Base-by-base conservation (phyloP, 2,888 invertebrate species). In the Lasioglossum zephyrum region DNA sequence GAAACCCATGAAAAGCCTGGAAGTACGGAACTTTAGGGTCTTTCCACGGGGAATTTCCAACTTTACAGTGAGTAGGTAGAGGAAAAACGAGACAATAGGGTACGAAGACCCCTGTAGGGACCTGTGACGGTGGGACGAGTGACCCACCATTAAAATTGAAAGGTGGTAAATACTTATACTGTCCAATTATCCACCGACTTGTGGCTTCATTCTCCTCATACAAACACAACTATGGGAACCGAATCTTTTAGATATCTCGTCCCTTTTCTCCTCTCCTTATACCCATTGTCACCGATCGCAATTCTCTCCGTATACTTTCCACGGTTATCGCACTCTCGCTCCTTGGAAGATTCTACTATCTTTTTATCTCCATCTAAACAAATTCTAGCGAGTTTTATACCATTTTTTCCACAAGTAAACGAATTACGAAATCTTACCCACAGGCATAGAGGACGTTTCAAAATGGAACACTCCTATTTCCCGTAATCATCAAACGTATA, bases 101-200 rank as follows among this genome's bases (percentile, higher is more conserved):
- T 88, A 92, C 91, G 92, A 92, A 47, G n/a, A 84, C 88, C 90
- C 89, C 90, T 77, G 79, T 26, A 73, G 88, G 41, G 77, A 31
- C 31, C 31, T 31, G 31, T 31, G 31, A 31, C 31, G 31, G 31
- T 31, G 88, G 41, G 77, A 57, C 57, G 74, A 90, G 79, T 79
- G 86, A 89, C 89, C 88, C 76, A 83, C 79, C 83, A 76, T 86
- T 70, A 84, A 88, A 91, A 92, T 91, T 88, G 88, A 86, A 88
- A 91, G 91, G 86, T 90, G 88, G 82, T 89, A 91, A 91, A 92
- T 92, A 91, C 89, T 91, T 92, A 90, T 90, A 90, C 91, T 91
- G 89, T 72, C 92, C 91, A 93, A 93, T 94, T 93, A 93, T 92
- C 83, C 88, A 85, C 77, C 88, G 84, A 91, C 92, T 92, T 92